Evolutionary conservation across 2,113 vertebrate genomes (phyloP), one percentile per base, ranked within the genome.

Genomic region (Microtus oregoni): DNA sequence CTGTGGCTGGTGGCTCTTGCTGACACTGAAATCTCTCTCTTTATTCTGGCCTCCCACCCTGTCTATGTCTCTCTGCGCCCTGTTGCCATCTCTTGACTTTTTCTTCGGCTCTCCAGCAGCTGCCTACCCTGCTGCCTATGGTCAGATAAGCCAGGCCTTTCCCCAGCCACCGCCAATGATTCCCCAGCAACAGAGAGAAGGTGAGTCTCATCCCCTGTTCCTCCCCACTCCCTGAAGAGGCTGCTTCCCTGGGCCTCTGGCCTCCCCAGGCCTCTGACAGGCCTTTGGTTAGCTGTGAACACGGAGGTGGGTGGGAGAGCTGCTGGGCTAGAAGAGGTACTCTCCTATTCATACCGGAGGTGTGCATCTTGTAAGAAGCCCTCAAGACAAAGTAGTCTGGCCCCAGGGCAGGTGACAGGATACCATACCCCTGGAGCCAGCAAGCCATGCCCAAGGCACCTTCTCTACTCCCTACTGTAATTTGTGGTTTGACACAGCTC

Each of bases 121-220:
- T 98, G 99, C 99, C 99, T 99, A 99, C 98, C 99, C 99, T 97
- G 99, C 99, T 99, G 99, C 99, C 98, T 99, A 99, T 97, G 99
- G 99, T 98, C 99, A 99, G 99, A 99, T 99, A 98, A 99, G 99
- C 99, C 99, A 99, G 99, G 99, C 99, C 95, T 99, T 99, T 98
- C 99, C 99, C 99, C 99, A 99, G 98, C 99, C 99, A 96, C 99
- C 99, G 98, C 99, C 99, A 97, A 99, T 99, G 99, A 99, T 99
- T 61, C 99, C 99, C 96, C 99, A 99, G 98, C 99, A 99, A 98
- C 99, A 99, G 98, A 99, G 99, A 99, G 99, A 99, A 99, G 99
- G 99, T 99, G 98, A 99, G 99, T 97, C 52, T 95, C 28, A 0
- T 20, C 32, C 75, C 87, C n/a, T 32, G 52, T 92, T 75, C 70